Evolutionary conservation across 2,888 invertebrate species (phyloP).

Genomic region (Siphlonurus alternatus): DNA sequence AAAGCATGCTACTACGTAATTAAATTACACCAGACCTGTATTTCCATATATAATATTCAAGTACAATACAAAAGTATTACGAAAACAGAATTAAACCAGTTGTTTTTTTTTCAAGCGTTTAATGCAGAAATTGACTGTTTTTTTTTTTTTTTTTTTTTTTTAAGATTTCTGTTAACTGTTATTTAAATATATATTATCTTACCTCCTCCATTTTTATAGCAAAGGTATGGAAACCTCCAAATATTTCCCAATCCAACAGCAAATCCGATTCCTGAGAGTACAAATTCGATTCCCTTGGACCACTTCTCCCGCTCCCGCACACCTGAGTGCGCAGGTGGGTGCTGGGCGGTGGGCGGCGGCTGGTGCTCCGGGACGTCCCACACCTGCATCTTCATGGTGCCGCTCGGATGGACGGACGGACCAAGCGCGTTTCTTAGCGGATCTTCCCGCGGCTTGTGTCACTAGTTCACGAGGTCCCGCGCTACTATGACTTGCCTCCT

Average conservation of each 20-base stretch:
- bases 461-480: too few relatives aligned
- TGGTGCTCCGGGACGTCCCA: neutral
- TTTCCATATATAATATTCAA: too few relatives aligned
- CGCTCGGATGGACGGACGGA: neutral
- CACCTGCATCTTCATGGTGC: neutral
- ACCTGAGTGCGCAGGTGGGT: conserved; percentile 17
- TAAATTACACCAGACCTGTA: too few relatives aligned
- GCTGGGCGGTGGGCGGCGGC: neutral
- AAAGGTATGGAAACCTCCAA: conserved; percentile 45
- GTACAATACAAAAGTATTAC: too few relatives aligned
- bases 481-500: too few relatives aligned
- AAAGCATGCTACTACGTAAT: too few relatives aligned
- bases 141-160: neutral
- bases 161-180: too few relatives aligned
- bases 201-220: conserved; percentile 32
- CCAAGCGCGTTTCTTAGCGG: too few relatives aligned
- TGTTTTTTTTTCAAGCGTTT: too few relatives aligned
- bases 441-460: too few relatives aligned
- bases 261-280: conserved; percentile 39
- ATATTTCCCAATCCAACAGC: conserved; percentile 44
- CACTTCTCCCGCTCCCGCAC: conserved; percentile 13
- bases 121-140: neutral
- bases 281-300: conserved; percentile 32
- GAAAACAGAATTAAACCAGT: too few relatives aligned
- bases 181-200: too few relatives aligned